A percentile compares a stretch with the other conserved stretches of the same genome.
These are phyloP conservation scores for Esox masquinongy DNA, from an alignment of 2,797 vertebrate species.

Conservation along the genomic window DNA sequence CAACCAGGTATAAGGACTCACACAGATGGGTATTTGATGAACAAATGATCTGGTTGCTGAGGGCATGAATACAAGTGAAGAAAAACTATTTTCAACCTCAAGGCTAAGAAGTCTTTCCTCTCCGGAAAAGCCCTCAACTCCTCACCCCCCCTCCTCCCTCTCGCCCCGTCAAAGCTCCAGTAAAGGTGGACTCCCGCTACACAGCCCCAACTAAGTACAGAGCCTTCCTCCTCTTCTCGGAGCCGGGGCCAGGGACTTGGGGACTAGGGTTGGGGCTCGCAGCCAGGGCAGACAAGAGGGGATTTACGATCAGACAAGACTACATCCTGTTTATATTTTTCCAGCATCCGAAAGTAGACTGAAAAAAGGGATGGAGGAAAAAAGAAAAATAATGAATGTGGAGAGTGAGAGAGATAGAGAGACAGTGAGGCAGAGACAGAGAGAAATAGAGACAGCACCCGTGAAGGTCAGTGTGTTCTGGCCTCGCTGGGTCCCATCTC, in stretches of 20 bases:
- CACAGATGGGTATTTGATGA: conserved; percentile 38
- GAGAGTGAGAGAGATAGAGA: conserved; percentile 1
- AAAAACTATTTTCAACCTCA: too few species aligned
- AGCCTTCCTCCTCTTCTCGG: conserved; percentile 44
- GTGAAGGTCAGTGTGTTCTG: conserved; percentile 50
- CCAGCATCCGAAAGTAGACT: conserved; percentile 39
- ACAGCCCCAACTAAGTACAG: neutral
- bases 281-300: conserved; percentile 61
- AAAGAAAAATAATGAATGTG: conserved; percentile 24
- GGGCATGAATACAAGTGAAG: conserved; percentile 42
- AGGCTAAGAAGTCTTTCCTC: too few species aligned
- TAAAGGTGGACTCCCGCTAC: too few species aligned
- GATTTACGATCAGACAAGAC: conserved; percentile 77
- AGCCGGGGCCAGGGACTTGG: conserved; percentile 37
- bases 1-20: conserved; percentile 46
- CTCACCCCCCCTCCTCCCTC: too few species aligned
- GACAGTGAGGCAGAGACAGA: neutral
- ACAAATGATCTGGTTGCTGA: conserved; percentile 45
- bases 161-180: too few species aligned
- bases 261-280: conserved; percentile 51
- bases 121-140: too few species aligned
- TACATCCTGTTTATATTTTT: conserved; percentile 79
- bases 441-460: too few species aligned
- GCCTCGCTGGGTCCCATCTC: neutral
- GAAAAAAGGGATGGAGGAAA: conserved; percentile 4